Conservation (phyloP, 2,888 invertebrate genomes). For the Hoplodrina ambigua region DNA sequence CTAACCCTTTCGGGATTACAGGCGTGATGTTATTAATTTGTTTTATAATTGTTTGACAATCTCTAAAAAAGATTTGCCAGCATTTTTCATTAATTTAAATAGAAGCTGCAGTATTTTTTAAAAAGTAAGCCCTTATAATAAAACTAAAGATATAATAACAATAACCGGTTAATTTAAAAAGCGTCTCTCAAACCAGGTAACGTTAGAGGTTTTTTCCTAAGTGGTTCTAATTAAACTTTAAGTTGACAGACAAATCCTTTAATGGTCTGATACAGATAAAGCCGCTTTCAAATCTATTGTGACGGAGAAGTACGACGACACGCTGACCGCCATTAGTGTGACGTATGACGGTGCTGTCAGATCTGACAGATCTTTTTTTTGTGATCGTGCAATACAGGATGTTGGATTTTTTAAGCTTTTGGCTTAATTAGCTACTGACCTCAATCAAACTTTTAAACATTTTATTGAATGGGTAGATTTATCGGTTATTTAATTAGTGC, state of each 20-base stretch:
- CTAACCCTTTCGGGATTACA: too few relatives aligned
- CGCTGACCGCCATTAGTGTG: conserved; percentile 43
- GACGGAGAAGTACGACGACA: conserved; percentile 30
- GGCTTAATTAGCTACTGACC: background rate
- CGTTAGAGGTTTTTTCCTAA: conserved; percentile 16
- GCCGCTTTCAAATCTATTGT: conserved; percentile 30
- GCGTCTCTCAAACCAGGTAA: background rate
- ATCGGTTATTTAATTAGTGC: too few relatives aligned
- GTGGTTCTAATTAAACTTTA: conserved; percentile 39
- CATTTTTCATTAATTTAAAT: background rate
- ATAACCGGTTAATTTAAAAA: conserved; percentile 19
- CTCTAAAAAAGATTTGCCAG: too few relatives aligned
- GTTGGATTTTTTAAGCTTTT: background rate
- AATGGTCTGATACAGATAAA: conserved; percentile 66
- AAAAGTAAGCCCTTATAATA: background rate
- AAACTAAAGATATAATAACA: background rate
- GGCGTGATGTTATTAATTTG: too few relatives aligned
- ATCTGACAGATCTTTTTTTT: conserved; percentile 44
- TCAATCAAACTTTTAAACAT: background rate
- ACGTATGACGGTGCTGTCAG: conserved; percentile 31
- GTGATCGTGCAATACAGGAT: background rate
- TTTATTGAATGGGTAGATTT: too few relatives aligned
- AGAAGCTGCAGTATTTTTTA: background rate
- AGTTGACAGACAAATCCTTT: conserved; percentile 70
- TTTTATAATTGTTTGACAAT: too few relatives aligned